Base-by-base conservation (phyloP, 2,888 invertebrate genomes). In the Tridacna crocea region DNA sequence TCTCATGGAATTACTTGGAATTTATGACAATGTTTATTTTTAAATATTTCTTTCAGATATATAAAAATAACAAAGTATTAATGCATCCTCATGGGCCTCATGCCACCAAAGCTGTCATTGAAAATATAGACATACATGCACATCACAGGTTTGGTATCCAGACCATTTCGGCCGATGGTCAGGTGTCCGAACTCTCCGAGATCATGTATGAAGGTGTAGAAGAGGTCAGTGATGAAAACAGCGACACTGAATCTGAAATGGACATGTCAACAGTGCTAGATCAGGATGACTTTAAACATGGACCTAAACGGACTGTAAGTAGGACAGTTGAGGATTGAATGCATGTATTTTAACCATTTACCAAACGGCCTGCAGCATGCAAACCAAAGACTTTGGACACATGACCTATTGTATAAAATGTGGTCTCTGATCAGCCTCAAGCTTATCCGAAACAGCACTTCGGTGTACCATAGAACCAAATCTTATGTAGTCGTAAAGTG, bases 81-180 rank as follows among this genome's bases (percentile, higher is more conserved):
- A 80, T 84, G n/a, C 87, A 88, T 55, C 85, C 84, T 3, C 77
- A 81, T 22, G 87, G 87, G 68, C 78, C 83, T 27, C 85, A 77
- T n/a, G 77, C 91, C 19, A 87, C 90, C n/a, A 91, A 92, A 72
- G 88, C 91, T 12, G 88, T 92, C 15, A 82, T 93, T 58, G 92
- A 92, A 75, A 89, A 90, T 61, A 75, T 92, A 13, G 88, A 91
- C 77, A 87, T 90, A 0, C 87, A 85, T 65, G 83, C 87, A 3
- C 84, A 88, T n/a, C 90, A 90, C 65, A 85, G 89, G 48, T 89
- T 93, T 80, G 90, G 89, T 73, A 91, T 93, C 65, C 92, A 92
- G 84, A 91, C 92, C 11, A 84, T 92, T 60, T 87, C 90, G 24
- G 88, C 88, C 8, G 86, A 87, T 27, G 92, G 92, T 48, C 87